These are phyloP conservation scores for Diaphora mendica DNA, from an alignment of 2,888 invertebrate genomes.

Conservation along the genomic window DNA sequence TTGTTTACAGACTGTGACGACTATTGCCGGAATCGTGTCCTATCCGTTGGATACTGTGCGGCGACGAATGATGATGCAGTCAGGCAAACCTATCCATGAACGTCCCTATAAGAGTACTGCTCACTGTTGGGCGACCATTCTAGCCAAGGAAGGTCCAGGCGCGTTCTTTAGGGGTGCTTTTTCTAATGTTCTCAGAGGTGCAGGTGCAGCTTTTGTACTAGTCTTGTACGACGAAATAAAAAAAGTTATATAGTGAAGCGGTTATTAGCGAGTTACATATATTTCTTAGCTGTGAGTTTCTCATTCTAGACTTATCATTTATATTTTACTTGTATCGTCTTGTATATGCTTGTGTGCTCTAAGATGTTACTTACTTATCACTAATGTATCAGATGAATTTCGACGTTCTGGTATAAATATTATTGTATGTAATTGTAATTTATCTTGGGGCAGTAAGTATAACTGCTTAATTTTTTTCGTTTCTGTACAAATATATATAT, in stretches of 20 bases:
- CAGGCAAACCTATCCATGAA: slow-evolving; percentile 91
- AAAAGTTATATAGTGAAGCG: slow-evolving; percentile 80
- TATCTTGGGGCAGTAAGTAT: slow-evolving; percentile 2
- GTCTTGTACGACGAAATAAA: slow-evolving; percentile 96
- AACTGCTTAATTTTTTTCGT: slow-evolving; percentile 18
- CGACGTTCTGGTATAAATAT: slow-evolving; percentile 5
- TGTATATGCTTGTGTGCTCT: background rate
- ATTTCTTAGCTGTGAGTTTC: background rate
- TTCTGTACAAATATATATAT: slow-evolving; percentile 13
- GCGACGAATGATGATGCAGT: slow-evolving; percentile 99
- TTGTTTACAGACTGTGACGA: slow-evolving; percentile 83
- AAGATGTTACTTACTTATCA: background rate
- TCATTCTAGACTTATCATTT: slow-evolving; percentile 2
- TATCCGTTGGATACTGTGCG: slow-evolving; percentile 98
- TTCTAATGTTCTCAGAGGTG: slow-evolving; percentile 96
- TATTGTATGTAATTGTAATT: slow-evolving; percentile 17
- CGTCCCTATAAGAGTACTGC: slow-evolving; percentile 95
- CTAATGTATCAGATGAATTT: slow-evolving; percentile 4
- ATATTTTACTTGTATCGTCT: background rate
- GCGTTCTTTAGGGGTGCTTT: slow-evolving; percentile 99
- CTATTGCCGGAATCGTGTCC: slow-evolving; percentile 95
- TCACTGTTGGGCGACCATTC: slow-evolving; percentile 95
- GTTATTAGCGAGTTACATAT: background rate
- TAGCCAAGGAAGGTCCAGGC: slow-evolving; percentile 91
- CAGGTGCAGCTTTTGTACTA: slow-evolving; percentile 96